Conservation (phyloP, 2,888 invertebrate genomes). For the Epinotia demarniana region DNA sequence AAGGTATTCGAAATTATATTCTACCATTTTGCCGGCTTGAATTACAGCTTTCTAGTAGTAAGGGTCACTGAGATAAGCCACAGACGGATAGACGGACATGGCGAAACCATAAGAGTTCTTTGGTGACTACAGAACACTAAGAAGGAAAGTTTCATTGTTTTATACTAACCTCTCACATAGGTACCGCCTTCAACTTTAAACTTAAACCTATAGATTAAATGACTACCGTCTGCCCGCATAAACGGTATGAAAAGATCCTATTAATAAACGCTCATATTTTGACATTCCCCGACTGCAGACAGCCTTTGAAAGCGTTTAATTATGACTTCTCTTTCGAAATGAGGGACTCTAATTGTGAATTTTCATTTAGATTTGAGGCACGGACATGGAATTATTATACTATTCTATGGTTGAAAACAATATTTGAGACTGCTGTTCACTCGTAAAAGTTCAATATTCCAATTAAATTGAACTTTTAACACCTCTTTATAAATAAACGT, state of each 20-base stretch:
- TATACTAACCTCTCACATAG: not conserved
- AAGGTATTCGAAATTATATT: no score
- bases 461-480: no score
- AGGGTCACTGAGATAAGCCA: no score
- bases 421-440: no score
- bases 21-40: no score
- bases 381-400: not conserved
- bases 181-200: constrained; percentile 5
- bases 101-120: no score
- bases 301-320: constrained; percentile 42
- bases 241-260: constrained; percentile 54
- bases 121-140: no score
- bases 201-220: constrained; percentile 37
- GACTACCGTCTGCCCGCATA: constrained; percentile 48
- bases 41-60: no score
- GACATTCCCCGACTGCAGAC: constrained; percentile 40
- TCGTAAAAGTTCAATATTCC: no score
- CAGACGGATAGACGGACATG: no score
- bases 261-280: constrained; percentile 56
- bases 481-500: no score
- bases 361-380: not conserved
- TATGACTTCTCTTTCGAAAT: constrained; percentile 31
- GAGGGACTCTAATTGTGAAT: constrained; percentile 23
- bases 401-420: not conserved
- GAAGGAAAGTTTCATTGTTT: no score